Conservation (phyloP, 2,113 vertebrate genomes). For the Isichthys henryi region DNA sequence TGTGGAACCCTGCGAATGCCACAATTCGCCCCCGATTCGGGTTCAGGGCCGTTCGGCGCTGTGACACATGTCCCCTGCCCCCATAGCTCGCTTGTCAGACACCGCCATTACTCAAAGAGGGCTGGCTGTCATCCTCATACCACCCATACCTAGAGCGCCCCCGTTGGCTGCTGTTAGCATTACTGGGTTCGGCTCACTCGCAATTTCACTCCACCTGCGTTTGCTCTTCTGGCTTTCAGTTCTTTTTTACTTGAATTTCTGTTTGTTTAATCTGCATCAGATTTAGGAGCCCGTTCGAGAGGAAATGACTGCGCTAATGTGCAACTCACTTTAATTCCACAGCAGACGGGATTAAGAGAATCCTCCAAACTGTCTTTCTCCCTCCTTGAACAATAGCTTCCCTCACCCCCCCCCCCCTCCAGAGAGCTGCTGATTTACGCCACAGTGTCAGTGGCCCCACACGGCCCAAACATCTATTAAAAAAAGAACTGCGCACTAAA, state of each 20-base stretch:
- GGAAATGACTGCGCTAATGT: not conserved
- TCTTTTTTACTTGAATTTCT: not conserved
- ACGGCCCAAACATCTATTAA: constrained; percentile 10
- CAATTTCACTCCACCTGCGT: not conserved
- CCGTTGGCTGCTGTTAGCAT: not conserved
- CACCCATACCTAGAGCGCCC: not conserved
- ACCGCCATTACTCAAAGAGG: not conserved
- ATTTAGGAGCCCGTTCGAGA: not conserved
- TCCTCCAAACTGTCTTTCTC: not conserved
- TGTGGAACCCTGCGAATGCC: not conserved
- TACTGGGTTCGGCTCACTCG: not conserved
- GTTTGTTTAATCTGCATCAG: not conserved
- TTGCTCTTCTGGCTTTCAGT: not conserved
- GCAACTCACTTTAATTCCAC: not conserved
- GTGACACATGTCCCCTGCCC: not conserved
- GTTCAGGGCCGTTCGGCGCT: not conserved
- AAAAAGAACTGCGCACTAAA: constrained; percentile 18
- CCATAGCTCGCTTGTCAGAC: not conserved
- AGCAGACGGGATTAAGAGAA: constrained; percentile 2
- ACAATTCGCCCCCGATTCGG: not conserved
- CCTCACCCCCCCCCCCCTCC: not conserved
- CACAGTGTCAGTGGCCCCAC: not conserved
- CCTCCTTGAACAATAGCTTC: not conserved
- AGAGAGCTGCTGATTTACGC: constrained; percentile 8
- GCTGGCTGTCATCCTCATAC: not conserved